phyloP scores from a whole-genome alignment of 2,113 vertebrate species.

The Petrocephalus microphthalmus region DNA sequence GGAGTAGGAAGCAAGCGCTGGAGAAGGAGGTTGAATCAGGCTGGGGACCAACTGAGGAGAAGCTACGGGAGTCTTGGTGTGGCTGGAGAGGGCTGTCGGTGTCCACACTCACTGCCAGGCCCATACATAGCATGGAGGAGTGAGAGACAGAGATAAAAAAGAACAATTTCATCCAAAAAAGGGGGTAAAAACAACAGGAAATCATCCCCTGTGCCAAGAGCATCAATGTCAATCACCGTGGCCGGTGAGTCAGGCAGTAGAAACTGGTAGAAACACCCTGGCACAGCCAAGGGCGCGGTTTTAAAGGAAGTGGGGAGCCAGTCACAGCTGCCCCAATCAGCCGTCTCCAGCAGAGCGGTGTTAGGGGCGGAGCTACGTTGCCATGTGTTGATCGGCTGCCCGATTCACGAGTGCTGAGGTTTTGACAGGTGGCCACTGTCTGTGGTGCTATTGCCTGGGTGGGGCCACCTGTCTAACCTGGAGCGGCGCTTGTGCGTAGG shows the following conservation, averaged over 20 bases:
- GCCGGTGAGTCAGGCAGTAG: background rate
- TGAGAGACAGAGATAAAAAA: background rate
- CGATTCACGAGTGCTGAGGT: background rate
- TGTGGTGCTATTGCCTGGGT: background rate
- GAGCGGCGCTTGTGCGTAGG: background rate
- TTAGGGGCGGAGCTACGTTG: background rate
- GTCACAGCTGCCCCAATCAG: constrained; percentile 3
- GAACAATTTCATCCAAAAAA: background rate
- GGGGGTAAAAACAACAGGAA: background rate
- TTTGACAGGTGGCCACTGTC: background rate
- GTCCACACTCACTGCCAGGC: background rate
- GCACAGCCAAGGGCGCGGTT: background rate
- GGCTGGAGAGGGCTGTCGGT: background rate
- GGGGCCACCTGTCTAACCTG: background rate
- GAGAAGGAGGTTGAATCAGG: background rate
- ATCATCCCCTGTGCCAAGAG: background rate
- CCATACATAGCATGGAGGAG: background rate
- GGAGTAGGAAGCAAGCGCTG: background rate
- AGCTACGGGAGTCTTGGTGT: background rate
- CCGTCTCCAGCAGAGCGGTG: background rate
- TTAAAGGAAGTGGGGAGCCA: background rate
- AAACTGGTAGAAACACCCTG: background rate
- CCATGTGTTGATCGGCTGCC: background rate
- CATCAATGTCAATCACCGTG: background rate
- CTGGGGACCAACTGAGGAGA: background rate